Evolutionary conservation across 1,140 invertebrate genomes (phyloP).

Genomic region (Drosophila yakuba): DNA sequence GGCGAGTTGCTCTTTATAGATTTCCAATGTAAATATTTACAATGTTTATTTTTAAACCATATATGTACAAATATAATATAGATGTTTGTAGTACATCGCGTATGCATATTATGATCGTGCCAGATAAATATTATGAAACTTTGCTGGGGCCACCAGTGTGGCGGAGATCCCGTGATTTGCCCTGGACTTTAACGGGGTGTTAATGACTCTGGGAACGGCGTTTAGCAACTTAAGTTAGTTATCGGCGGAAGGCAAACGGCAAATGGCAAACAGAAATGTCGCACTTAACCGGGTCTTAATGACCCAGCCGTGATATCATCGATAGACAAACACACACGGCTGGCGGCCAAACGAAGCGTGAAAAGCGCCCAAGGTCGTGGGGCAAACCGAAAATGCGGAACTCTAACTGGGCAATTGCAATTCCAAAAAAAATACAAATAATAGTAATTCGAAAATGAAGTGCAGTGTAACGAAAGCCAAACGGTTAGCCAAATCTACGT

Average conservation of each 20-base stretch:
- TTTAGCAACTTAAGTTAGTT: slow-evolving; percentile 49
- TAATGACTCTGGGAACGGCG: slow-evolving; percentile 54
- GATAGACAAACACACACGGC: slow-evolving; percentile 16
- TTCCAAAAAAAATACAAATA: background rate
- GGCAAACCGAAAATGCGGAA: slow-evolving; percentile 20
- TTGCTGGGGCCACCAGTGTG: slow-evolving; percentile 7
- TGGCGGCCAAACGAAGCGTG: slow-evolving; percentile 66
- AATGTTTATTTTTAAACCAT: slow-evolving; percentile 76
- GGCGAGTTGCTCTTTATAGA: slow-evolving; percentile 40
- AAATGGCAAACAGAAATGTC: slow-evolving; percentile 44
- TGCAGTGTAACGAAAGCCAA: slow-evolving; percentile 19
- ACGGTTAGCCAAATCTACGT: slow-evolving; percentile 11
- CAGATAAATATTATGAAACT: slow-evolving; percentile 76
- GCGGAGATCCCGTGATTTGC: slow-evolving; percentile 30
- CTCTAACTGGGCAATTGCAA: slow-evolving; percentile 14
- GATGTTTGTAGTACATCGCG: slow-evolving; percentile 13
- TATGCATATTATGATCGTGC: slow-evolving; percentile 54
- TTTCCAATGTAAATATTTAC: slow-evolving; percentile 79
- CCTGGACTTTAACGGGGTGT: slow-evolving; percentile 43
- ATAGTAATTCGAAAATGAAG: background rate
- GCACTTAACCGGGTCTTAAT: slow-evolving; percentile 38
- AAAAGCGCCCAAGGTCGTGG: slow-evolving; percentile 56
- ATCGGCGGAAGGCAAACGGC: slow-evolving; percentile 30
- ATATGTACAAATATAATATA: slow-evolving; percentile 42
- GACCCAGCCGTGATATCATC: slow-evolving; percentile 60